Evolutionary conservation across 1,140 invertebrate species (phyloP), one percentile per base, ranked within the genome.

Genomic region (Drosophila erecta): DNA sequence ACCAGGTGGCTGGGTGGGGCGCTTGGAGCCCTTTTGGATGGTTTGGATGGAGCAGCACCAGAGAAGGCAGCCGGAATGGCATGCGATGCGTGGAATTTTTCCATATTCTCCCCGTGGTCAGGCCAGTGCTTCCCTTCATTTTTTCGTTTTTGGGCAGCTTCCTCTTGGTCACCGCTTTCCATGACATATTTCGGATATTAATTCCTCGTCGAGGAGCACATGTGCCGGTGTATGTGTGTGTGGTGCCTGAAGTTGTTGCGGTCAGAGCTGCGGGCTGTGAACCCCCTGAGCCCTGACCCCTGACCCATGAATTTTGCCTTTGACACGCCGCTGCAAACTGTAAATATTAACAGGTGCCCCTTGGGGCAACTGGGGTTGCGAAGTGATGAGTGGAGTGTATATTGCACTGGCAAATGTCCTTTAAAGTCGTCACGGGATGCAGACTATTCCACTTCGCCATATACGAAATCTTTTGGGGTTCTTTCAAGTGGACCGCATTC

Each of bases 111-210:
- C 71, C 41, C 62, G 72, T 76, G 73, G 73, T 66, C 61, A 30
- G 47, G 47, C 22, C 24, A 30, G 41, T 22, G 54, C 30, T 54
- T 38, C 38, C 20, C 30, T 33, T 62, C 10, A 8, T 15, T 20
- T 3, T 20, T 44, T 35, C 24, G 56, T 46, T 56, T 54, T 38
- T 15, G 2, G 15, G 14, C 38, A 27, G 8, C n/a, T 20, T 17
- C 46, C 35, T 61, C 35, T 40, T 37, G 24, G 15, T 57, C 44
- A 40, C 30, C 15, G 17, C 15, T 40, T 37, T 35, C 17, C 44
- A n/a, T 22, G 49, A 35, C 72, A 81, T 71, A 87, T 75, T 81
- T 83, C 50, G 44, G 30, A 76, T 86, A 86, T 86, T 87, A 83
- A 83, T 87, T 79, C 30, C 30, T 30, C 8, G 30, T 30, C 30